Conservation (phyloP, 2,113 vertebrate genomes). For the Machaerirhynchus nigripectus region DNA sequence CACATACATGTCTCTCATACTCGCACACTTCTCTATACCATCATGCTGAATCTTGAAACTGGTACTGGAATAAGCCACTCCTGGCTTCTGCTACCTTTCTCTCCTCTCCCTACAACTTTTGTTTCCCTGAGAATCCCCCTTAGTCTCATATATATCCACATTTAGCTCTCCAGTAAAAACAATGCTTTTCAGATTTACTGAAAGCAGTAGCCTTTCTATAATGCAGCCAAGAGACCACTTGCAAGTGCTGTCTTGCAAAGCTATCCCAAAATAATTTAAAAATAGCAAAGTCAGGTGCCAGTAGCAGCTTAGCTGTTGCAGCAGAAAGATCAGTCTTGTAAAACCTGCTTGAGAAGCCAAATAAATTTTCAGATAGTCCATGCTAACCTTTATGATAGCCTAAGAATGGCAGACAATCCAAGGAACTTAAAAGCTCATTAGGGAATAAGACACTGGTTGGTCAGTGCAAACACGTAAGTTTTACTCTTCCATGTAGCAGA, state of each 20-base stretch:
- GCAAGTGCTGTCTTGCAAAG: background rate
- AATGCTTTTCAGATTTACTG: background rate
- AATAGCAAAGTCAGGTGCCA: background rate
- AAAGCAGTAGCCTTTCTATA: background rate
- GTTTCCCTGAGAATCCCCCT: background rate
- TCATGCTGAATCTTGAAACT: background rate
- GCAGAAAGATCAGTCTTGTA: background rate
- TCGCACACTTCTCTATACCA: background rate
- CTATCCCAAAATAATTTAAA: background rate
- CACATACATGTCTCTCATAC: background rate
- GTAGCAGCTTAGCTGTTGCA: background rate
- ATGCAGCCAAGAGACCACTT: background rate
- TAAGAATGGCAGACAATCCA: background rate
- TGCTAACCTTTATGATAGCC: background rate
- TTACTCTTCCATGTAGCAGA: background rate
- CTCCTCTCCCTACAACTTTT: background rate
- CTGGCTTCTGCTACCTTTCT: background rate
- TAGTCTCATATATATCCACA: background rate
- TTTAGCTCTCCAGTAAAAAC: background rate
- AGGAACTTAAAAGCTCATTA: background rate
- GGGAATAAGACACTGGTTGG: background rate
- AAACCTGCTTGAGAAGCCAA: background rate
- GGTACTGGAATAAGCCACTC: background rate
- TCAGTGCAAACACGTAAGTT: background rate
- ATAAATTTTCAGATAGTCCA: background rate